Percentiles rank a stretch among this genome's conserved stretches.
These are phyloP conservation scores for Epizoanthus scotinus DNA, from an alignment of 92 coral and sea anemone genomes.

Conservation along the genomic window DNA sequence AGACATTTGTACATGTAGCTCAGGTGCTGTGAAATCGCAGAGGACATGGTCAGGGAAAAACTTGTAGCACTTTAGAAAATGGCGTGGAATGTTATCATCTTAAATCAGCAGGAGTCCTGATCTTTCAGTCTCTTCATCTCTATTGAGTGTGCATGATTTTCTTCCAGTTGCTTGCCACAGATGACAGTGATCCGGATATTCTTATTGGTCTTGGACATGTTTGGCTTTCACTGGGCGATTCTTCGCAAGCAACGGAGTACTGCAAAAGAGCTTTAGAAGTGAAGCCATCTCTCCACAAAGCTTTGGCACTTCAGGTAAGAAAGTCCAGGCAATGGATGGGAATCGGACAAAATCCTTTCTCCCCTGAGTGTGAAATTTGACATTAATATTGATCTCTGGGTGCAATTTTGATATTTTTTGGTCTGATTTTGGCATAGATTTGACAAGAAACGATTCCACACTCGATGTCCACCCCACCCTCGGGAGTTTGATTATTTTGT, in stretches of 20 bases:
- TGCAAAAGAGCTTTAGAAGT: constrained; percentile 62
- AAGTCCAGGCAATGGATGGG: too few species aligned
- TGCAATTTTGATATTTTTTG: neutral
- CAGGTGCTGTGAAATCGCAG: too few species aligned
- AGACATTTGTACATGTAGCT: too few species aligned
- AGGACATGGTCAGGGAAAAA: too few species aligned
- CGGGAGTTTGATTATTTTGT: too few species aligned
- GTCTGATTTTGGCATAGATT: neutral
- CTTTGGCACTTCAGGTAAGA: constrained; percentile 83
- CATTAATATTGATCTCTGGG: too few species aligned
- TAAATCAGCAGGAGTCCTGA: too few species aligned
- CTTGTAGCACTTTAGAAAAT: too few species aligned
- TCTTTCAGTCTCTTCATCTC: neutral
- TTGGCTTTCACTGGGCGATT: constrained; percentile 59
- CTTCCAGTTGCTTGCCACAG: constrained; percentile 41
- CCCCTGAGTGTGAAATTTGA: neutral
- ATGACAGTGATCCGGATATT: constrained; percentile 43
- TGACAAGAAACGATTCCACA: too few species aligned
- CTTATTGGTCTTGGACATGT: constrained; percentile 79
- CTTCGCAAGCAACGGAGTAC: constrained; percentile 69
- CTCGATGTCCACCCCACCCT: too few species aligned
- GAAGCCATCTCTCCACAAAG: constrained; percentile 49
- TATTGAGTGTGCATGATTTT: neutral
- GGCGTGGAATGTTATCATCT: too few species aligned
- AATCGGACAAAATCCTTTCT: neutral